phyloP scores from a whole-genome alignment of 2,888 invertebrate species.

The Periphyllus acericola region DNA sequence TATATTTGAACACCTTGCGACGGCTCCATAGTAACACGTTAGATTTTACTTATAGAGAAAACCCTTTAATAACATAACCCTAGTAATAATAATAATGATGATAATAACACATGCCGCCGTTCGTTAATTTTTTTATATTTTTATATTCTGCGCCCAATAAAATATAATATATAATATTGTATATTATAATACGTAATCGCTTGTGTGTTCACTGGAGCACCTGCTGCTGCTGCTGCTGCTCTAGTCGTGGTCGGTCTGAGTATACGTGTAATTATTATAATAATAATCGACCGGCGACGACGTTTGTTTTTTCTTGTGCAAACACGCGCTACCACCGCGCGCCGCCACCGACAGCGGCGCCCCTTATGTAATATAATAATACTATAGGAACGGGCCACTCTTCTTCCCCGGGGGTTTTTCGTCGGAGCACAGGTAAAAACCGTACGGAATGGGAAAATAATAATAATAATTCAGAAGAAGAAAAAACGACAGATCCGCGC shows the following conservation, averaged over 20 bases:
- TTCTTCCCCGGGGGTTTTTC: constrained; percentile 30
- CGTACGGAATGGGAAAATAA: neutral
- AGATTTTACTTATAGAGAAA: neutral
- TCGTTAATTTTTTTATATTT: neutral
- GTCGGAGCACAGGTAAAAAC: neutral
- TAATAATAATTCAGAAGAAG: neutral
- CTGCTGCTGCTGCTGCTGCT: constrained; percentile 35
- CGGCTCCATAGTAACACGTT: neutral
- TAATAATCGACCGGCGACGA: constrained; percentile 40
- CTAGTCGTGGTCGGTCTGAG: neutral
- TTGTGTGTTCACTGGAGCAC: neutral
- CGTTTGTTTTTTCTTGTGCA: constrained; percentile 53
- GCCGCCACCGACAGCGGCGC: neutral
- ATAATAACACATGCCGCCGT: neutral
- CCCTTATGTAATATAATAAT: constrained; percentile 1
- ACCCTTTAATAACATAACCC: neutral
- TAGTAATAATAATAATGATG: neutral
- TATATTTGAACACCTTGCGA: neutral
- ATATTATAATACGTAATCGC: neutral
- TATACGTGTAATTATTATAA: constrained; percentile 48
- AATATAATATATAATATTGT: neutral
- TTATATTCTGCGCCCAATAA: neutral
- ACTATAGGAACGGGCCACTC: constrained; percentile 11
- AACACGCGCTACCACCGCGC: constrained; percentile 14
- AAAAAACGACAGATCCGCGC: neutral